These are phyloP conservation scores for Lagodon rhomboides DNA, from an alignment of 2,797 vertebrate genomes.

Conservation along the genomic window DNA sequence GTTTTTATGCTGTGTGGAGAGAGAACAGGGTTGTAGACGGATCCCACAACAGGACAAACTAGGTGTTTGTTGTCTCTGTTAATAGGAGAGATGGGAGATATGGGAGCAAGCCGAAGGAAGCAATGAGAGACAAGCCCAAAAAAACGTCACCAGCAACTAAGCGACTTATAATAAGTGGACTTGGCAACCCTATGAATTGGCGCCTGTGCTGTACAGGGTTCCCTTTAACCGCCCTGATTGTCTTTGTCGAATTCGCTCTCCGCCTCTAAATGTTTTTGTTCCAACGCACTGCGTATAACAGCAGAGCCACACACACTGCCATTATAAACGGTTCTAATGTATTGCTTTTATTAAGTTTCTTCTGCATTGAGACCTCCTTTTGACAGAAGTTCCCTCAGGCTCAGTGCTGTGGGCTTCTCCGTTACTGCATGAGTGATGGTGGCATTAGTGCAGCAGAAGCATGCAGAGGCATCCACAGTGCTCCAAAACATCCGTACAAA, in stretches of 20 bases:
- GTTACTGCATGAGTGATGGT: constrained; percentile 64
- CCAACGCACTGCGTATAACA: neutral
- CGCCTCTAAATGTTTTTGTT: constrained; percentile 15
- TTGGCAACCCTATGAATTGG: too few relatives aligned
- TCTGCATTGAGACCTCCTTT: constrained; percentile 28
- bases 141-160: too few relatives aligned
- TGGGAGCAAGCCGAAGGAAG: too few relatives aligned
- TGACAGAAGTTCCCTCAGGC: constrained; percentile 59
- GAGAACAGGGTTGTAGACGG: too few relatives aligned
- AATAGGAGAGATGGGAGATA: too few relatives aligned
- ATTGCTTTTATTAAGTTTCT: constrained; percentile 55
- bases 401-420: constrained; percentile 46
- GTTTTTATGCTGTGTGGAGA: too few relatives aligned
- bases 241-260: neutral
- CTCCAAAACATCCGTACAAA: constrained; percentile 65
- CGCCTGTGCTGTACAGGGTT: too few relatives aligned
- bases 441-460: constrained; percentile 58
- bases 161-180: too few relatives aligned
- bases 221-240: too few relatives aligned
- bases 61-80: too few relatives aligned
- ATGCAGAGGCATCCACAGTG: constrained; percentile 29
- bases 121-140: too few relatives aligned
- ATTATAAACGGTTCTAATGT: constrained; percentile 54
- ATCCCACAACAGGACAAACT: too few relatives aligned
- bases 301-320: constrained; percentile 33